Conservation (phyloP, 2,888 invertebrate species). For the Melikaiella ostensackeni region DNA sequence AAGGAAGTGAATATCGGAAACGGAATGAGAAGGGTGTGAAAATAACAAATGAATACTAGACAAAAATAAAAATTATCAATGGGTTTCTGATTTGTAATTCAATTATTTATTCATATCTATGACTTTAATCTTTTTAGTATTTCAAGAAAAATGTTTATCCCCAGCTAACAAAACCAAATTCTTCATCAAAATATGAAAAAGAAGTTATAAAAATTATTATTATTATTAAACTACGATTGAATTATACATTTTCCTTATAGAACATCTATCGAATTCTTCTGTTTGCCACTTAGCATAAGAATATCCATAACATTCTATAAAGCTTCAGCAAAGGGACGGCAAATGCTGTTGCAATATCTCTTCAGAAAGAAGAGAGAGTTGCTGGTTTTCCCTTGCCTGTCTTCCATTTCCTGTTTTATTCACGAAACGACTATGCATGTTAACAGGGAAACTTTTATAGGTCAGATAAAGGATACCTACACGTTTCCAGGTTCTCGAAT, state of each 20-base stretch:
- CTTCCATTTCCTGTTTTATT: constrained; percentile 38
- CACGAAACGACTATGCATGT: constrained; percentile 26
- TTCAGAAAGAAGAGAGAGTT: background rate
- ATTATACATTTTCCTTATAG: no score
- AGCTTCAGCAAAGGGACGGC: background rate
- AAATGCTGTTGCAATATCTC: constrained; percentile 17
- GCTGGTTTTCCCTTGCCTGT: constrained; percentile 25
- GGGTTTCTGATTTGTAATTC: background rate
- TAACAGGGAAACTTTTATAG: constrained; percentile 36
- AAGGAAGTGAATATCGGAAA: background rate
- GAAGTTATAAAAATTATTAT: no score
- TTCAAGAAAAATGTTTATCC: no score
- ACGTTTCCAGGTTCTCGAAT: constrained; percentile 17
- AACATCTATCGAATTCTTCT: no score
- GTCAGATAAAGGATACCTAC: constrained; percentile 35
- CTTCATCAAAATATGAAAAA: no score
- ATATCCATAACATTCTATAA: constrained; percentile 12
- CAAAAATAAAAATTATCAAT: background rate
- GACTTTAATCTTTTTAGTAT: background rate
- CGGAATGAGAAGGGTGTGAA: background rate
- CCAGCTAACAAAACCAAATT: no score
- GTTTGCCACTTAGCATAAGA: no score
- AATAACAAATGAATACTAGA: background rate
- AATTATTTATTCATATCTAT: background rate
- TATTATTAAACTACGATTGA: no score